Base-by-base conservation (phyloP, 2,888 invertebrate genomes). In the Amphiduros pacificus region DNA sequence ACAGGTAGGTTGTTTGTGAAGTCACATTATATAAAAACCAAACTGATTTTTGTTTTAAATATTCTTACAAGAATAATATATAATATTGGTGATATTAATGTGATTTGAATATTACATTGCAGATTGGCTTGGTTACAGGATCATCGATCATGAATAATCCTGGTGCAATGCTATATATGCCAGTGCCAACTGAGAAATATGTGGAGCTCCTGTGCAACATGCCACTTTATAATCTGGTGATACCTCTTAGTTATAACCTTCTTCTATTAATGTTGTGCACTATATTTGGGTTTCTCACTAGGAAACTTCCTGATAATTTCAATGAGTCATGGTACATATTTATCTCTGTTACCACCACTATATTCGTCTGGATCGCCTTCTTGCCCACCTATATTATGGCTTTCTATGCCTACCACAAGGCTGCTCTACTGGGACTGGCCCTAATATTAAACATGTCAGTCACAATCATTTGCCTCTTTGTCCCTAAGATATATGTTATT, bases 321-420 rank as follows among this genome's bases (percentile, higher is more conserved):
- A 56, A 56, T 26, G 56, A 56, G 44, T 56, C 56, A 5, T 44
- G 44, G 56, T 41, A 27, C 20, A 48, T 56, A 9, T 56, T 56
- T 26, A 20, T 56, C 17, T 56, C 44, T 22, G 56, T 56, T 17
- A 17, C 22, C n/a, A 44, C 56, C 5, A 44, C 56, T 4, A 17
- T 56, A 9, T 56, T 56, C 29, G 44, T 56, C 28, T 56, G 56
- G 56, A 41, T 56, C 14, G 56, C 31, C n/a, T 56, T 56, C 56
- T 26, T 44, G 11, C 56, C 56, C 17, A 44, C 56, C 41, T 56
- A 56, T 20, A 20, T 56, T 9, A 49, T 29, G 4, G 48, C 48
- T 6, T 56, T 44, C 48, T 27, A 44, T 48, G 41, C 56, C 41
- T 41, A 44, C 48, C 48, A 56, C 29, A 40, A 56, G 48, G 56